These are phyloP conservation scores for Dryobotodes eremita DNA, from an alignment of 2,888 invertebrate genomes.

Conservation along the genomic window DNA sequence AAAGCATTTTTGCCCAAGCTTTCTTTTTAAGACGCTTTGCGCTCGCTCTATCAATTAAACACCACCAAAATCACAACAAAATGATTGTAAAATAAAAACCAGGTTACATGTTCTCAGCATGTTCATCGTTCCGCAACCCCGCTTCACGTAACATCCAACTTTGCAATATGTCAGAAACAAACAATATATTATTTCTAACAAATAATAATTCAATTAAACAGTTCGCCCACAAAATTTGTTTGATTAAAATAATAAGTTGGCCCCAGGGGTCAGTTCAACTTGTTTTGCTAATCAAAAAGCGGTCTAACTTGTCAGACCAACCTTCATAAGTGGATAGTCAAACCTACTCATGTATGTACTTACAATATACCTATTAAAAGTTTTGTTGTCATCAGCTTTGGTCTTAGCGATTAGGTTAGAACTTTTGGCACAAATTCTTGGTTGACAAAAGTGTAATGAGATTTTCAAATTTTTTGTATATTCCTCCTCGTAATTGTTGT, in stretches of 20 bases:
- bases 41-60: background rate
- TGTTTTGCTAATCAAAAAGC: constrained; percentile 51
- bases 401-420: background rate
- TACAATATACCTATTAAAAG: background rate
- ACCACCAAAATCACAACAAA: constrained; percentile 19
- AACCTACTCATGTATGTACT: background rate
- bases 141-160: constrained; percentile 28
- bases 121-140: constrained; percentile 27
- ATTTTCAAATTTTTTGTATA: background rate
- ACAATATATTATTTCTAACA: constrained; percentile 55
- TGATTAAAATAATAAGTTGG: constrained; percentile 58
- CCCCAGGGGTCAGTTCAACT: constrained; percentile 30
- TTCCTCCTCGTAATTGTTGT: too few species aligned
- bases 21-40: too few species aligned
- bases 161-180: constrained; percentile 56
- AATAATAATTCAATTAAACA: constrained; percentile 61
- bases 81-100: constrained; percentile 15
- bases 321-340: constrained; percentile 29
- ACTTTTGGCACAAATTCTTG: background rate
- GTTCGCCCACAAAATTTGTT: constrained; percentile 46
- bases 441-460: background rate
- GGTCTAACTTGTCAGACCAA: constrained; percentile 45
- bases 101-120: background rate
- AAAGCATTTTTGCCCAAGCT: fast-evolving
- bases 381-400: constrained; percentile 4